These are phyloP conservation scores for Centruroides vittatus DNA, from an alignment of 1,140 invertebrate species.

Conservation along the genomic window DNA sequence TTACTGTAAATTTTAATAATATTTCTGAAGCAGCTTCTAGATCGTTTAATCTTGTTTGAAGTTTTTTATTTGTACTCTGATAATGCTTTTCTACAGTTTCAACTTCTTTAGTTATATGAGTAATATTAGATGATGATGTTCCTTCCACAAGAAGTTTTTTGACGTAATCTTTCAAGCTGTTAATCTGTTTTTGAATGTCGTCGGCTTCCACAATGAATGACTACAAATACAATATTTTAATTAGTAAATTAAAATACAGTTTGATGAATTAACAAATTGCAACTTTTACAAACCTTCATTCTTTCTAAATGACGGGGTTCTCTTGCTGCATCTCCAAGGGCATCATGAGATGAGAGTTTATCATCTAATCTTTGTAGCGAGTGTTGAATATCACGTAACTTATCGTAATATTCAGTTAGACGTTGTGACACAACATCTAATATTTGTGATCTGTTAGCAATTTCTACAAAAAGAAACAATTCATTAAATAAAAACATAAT, in stretches of 20 bases:
- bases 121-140: slow-evolving; percentile 45
- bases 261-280: background rate
- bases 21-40: slow-evolving; percentile 75
- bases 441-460: slow-evolving; percentile 47
- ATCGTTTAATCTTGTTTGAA: slow-evolving; percentile 61
- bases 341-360: slow-evolving; percentile 59
- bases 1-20: slow-evolving; percentile 60
- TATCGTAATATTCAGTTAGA: slow-evolving; percentile 70
- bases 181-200: slow-evolving; percentile 58
- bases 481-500: too few species aligned
- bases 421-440: slow-evolving; percentile 73
- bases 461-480: slow-evolving; percentile 15
- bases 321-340: slow-evolving; percentile 49
- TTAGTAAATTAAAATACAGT: background rate
- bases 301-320: slow-evolving; percentile 68
- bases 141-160: slow-evolving; percentile 57
- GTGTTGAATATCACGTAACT: slow-evolving; percentile 62
- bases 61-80: slow-evolving; percentile 53
- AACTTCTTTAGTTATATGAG: slow-evolving; percentile 59
- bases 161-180: slow-evolving; percentile 49
- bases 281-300: slow-evolving; percentile 43
- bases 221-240: background rate
- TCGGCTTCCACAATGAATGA: slow-evolving; percentile 41
- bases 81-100: slow-evolving; percentile 60
- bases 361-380: slow-evolving; percentile 74